A percentile compares a stretch with the other conserved stretches of the same genome.
These are phyloP conservation scores for Amazona ochrocephala DNA, from an alignment of 2,797 vertebrate genomes.

Conservation along the genomic window DNA sequence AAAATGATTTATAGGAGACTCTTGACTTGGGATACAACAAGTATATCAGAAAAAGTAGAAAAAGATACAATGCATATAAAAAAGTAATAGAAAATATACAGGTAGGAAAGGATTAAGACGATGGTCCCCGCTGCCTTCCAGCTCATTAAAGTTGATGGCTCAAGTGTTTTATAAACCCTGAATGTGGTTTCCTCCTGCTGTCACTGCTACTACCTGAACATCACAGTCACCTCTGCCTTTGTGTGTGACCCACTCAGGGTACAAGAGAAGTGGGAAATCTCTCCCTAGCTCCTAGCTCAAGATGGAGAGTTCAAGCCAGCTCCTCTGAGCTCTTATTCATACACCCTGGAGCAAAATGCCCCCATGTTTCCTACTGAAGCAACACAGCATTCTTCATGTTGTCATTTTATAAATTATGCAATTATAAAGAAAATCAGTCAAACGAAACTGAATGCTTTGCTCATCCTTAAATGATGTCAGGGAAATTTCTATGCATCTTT, in stretches of 20 bases:
- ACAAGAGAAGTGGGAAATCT: background rate
- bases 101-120: background rate
- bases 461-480: background rate
- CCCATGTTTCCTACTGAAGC: fast-evolving
- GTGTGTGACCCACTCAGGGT: fast-evolving
- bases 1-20: background rate
- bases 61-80: background rate
- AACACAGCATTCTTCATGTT: background rate
- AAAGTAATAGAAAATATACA: background rate
- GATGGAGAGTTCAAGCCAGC: background rate
- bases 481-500: background rate
- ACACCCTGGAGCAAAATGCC: background rate
- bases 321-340: background rate
- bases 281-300: background rate
- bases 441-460: background rate
- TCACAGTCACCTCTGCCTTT: fast-evolving
- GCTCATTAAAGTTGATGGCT: background rate
- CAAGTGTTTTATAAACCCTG: background rate
- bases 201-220: background rate
- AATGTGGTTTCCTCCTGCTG: background rate
- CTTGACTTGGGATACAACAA: background rate
- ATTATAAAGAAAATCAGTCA: background rate
- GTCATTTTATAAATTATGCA: background rate
- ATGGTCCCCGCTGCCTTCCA: background rate
- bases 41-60: background rate